Conservation (phyloP, 2,888 invertebrate species). For the Cerastis leucographa region DNA sequence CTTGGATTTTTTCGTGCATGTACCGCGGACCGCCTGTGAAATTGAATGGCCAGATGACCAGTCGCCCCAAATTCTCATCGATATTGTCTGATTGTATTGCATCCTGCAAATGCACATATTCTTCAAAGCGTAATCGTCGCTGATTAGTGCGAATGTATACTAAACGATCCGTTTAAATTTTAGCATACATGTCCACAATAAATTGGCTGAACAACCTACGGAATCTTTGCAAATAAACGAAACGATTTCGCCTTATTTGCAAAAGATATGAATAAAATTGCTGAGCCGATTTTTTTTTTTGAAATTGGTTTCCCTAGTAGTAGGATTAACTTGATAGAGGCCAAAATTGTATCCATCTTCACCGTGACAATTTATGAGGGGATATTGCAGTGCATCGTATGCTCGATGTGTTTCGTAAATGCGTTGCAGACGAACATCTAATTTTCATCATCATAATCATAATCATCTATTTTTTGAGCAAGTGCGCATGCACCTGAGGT, state of each 20-base stretch:
- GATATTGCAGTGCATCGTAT: too few relatives aligned
- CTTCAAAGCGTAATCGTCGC: not conserved
- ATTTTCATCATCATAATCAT: too few relatives aligned
- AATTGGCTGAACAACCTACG: conserved; percentile 1
- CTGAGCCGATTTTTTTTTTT: not conserved
- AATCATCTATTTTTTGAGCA: too few relatives aligned
- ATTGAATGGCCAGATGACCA: too few relatives aligned
- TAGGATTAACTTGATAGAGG: not conserved
- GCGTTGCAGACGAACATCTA: too few relatives aligned
- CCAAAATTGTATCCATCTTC: not conserved
- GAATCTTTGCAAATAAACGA: not conserved
- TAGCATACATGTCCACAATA: conserved; percentile 9
- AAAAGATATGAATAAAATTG: conserved; percentile 62
- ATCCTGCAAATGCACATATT: not conserved
- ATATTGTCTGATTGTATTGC: too few relatives aligned
- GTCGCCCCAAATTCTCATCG: too few relatives aligned
- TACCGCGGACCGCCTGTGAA: too few relatives aligned
- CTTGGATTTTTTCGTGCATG: too few relatives aligned
- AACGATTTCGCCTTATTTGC: conserved; percentile 55
- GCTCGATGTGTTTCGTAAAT: too few relatives aligned
- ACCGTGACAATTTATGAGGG: too few relatives aligned
- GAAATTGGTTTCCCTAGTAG: not conserved
- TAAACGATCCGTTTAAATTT: not conserved
- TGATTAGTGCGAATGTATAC: not conserved
- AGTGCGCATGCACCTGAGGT: too few relatives aligned